Base-by-base conservation (phyloP, 37 sponge, comb jelly and placozoan genomes). In the Beroe ovata region DNA sequence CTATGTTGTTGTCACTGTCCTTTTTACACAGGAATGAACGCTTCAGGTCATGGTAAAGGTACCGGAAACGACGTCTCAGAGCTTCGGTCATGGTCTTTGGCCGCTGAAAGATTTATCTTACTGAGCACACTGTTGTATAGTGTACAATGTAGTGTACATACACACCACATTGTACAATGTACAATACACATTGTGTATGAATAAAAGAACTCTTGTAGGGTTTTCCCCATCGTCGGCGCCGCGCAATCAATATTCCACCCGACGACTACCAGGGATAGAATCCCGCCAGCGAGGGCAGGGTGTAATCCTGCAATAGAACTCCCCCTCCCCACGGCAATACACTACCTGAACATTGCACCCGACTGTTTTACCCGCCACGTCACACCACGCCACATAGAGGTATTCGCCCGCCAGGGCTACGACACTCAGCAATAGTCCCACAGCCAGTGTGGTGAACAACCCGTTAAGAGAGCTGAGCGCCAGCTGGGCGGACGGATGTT, bases 61-160 rank as follows among this genome's bases (percentile, higher is more conserved):
- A 77, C 41, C 54, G 42, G 39, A 77, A 23, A n/a, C 84, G 35
- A 20, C 84, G 35, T 29, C 41, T 77, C 28, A 77, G 84, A 42
- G 84, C 84, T 77, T 77, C 84, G 2, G n/a, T 36, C 84, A 77
- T 11, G 23, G 84, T 40, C 54, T 77, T 77, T n/a, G 84, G 84
- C 3, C 84, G 54, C 84, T 77, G 84, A 77, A 77, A 40, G 18
- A 69, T n/a, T n/a, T n/a, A n/a, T n/a, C n/a, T n/a, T n/a, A n/a
- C n/a, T n/a, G n/a, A n/a, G n/a, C n/a, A n/a, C n/a, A n/a, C n/a
- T n/a, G n/a, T n/a, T n/a, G n/a, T n/a, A n/a, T n/a, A n/a, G n/a
- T n/a, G n/a, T n/a, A n/a, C n/a, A n/a, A n/a, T n/a, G n/a, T n/a
- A n/a, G n/a, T n/a, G n/a, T n/a, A n/a, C n/a, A n/a, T n/a, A n/a